Evolutionary conservation across 2,797 vertebrate genomes (phyloP).

Genomic region (Anomalospiza imberbis): DNA sequence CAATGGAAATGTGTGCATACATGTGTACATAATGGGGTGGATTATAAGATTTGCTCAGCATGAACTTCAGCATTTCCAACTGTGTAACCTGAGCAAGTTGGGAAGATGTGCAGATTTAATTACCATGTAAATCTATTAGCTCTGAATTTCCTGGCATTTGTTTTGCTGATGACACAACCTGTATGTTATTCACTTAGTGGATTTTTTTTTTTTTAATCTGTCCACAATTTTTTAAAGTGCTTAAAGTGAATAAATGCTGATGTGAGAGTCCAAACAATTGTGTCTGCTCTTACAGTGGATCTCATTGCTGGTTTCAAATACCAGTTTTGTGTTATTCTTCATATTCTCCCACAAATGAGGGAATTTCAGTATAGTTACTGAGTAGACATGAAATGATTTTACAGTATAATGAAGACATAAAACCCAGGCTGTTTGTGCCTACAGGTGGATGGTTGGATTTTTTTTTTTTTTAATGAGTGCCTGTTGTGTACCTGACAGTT

Average conservation of each 20-base stretch:
- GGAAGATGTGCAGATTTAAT: slow-evolving; percentile 34
- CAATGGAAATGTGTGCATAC: not conserved
- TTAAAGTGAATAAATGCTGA: not conserved
- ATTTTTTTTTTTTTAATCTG: not conserved
- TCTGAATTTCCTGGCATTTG: slow-evolving; percentile 10
- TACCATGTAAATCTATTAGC: slow-evolving; percentile 2
- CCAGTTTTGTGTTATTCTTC: not conserved
- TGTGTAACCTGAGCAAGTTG: slow-evolving; percentile 34
- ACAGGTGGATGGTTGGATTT: not conserved
- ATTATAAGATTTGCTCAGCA: slow-evolving; percentile 44
- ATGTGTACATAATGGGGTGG: slow-evolving; percentile 26
- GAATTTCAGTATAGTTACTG: not conserved
- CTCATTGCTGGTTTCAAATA: slow-evolving; percentile 6
- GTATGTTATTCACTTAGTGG: not conserved
- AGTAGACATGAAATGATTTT: not conserved
- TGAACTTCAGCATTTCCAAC: slow-evolving; percentile 31
- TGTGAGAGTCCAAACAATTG: not conserved
- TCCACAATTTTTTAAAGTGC: not conserved
- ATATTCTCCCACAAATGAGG: not conserved
- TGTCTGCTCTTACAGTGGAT: not conserved
- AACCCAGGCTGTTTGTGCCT: not conserved
- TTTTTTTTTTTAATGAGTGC: not conserved
- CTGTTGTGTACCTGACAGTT: not conserved
- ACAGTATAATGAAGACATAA: not conserved
- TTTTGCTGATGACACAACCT: not conserved